A percentile compares a stretch with the other conserved stretches of the same genome.
These are phyloP conservation scores for Chrysogorgia sp. DNA, from an alignment of 92 coral and sea anemone genomes.

Conservation along the genomic window DNA sequence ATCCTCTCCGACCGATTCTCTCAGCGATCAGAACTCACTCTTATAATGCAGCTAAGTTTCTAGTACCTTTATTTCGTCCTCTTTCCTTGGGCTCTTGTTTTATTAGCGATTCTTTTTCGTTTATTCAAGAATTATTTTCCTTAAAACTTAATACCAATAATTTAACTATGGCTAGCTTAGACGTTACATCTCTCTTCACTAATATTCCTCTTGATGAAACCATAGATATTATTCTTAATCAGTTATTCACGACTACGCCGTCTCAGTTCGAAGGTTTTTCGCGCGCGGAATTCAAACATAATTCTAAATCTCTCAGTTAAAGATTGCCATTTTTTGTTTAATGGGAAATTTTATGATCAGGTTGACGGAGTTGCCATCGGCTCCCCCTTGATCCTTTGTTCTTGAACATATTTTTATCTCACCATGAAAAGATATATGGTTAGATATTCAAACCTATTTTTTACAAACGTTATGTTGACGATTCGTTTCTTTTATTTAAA, in stretches of 20 bases:
- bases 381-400: neutral
- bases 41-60: constrained; percentile 8
- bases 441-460: neutral
- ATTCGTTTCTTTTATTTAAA: too few relatives aligned
- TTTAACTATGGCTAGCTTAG: neutral
- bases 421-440: neutral
- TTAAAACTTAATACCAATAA: constrained; percentile 3
- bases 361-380: constrained; percentile 12
- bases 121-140: constrained; percentile 14
- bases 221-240: neutral
- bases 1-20: neutral
- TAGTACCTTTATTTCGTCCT: neutral
- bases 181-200: constrained; percentile 11
- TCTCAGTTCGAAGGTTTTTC: constrained; percentile 3
- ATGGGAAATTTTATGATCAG: neutral
- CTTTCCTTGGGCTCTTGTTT: neutral
- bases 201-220: constrained; percentile 10
- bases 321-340: constrained; percentile 8
- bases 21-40: neutral
- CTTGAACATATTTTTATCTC: too few relatives aligned
- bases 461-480: constrained; percentile 11
- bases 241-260: neutral
- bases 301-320: neutral
- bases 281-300: neutral
- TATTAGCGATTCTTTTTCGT: neutral